A percentile compares a stretch with the other conserved stretches of the same genome.
Evolutionary conservation across 2,113 vertebrate species (phyloP).

Genomic region (Ochotona curzoniae): DNA sequence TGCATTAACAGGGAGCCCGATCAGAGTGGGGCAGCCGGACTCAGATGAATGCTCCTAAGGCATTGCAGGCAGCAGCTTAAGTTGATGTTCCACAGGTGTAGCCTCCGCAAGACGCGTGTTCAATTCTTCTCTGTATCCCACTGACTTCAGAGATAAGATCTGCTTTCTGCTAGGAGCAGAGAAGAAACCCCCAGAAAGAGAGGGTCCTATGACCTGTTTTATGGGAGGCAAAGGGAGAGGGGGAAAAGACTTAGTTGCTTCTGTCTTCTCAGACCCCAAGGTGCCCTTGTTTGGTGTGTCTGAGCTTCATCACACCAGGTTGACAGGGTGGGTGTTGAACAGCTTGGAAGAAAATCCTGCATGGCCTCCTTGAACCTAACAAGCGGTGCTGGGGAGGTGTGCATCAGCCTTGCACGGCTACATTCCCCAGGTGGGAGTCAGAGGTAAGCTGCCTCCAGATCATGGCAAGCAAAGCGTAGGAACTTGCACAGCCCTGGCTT

Average conservation of each 20-base stretch:
- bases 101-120: background rate
- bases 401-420: background rate
- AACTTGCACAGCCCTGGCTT: background rate
- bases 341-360: background rate
- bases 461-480: background rate
- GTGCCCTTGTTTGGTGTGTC: background rate
- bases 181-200: background rate
- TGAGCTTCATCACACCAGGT: background rate
- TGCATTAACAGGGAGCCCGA: too few relatives aligned
- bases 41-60: too few relatives aligned
- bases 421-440: background rate
- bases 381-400: background rate
- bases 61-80: too few relatives aligned
- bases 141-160: background rate
- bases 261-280: background rate
- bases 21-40: too few relatives aligned
- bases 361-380: background rate
- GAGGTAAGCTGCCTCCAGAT: background rate
- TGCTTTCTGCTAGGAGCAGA: background rate
- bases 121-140: background rate
- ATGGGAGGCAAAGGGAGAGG: background rate
- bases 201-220: too few relatives aligned
- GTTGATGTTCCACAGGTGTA: too few relatives aligned
- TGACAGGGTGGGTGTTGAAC: background rate
- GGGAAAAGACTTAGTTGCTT: background rate